phyloP scores from a whole-genome alignment of 2,888 invertebrate species.

The Pomacea canaliculata region DNA sequence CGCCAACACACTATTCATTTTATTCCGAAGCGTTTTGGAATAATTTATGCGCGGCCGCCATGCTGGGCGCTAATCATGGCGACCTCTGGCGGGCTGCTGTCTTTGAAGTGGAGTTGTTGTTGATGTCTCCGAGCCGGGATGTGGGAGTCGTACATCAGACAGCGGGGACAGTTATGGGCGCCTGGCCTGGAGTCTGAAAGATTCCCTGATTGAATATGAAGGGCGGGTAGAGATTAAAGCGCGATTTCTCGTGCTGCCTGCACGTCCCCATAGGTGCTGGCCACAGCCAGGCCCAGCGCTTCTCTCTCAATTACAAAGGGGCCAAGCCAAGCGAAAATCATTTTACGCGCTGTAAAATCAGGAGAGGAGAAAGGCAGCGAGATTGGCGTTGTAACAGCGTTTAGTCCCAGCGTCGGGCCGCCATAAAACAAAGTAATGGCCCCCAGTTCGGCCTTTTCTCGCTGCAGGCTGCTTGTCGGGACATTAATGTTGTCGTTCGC shows the following conservation, averaged over 20 bases:
- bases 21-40: neutral
- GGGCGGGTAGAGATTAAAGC: slow-evolving; percentile 25
- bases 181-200: slow-evolving; percentile 20
- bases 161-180: slow-evolving; percentile 24
- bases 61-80: neutral
- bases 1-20: neutral
- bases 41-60: slow-evolving; percentile 4
- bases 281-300: neutral
- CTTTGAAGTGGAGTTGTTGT: slow-evolving; percentile 7
- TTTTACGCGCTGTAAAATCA: slow-evolving; percentile 30
- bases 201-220: slow-evolving; percentile 27
- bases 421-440: slow-evolving; percentile 31
- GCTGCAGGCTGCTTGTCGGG: slow-evolving; percentile 23
- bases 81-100: neutral
- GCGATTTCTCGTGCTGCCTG: slow-evolving; percentile 14
- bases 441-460: slow-evolving; percentile 21
- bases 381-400: slow-evolving; percentile 30
- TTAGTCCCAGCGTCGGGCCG: slow-evolving; percentile 19
- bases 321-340: slow-evolving; percentile 28
- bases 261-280: slow-evolving; percentile 4
- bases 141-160: slow-evolving; percentile 20
- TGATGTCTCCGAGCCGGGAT: slow-evolving; percentile 26
- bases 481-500: slow-evolving; percentile 29
- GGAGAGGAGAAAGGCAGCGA: slow-evolving; percentile 25
- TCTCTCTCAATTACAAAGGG: slow-evolving; percentile 28